These are phyloP conservation scores for Homarus americanus DNA, from an alignment of 1,140 invertebrate species.

Conservation along the genomic window DNA sequence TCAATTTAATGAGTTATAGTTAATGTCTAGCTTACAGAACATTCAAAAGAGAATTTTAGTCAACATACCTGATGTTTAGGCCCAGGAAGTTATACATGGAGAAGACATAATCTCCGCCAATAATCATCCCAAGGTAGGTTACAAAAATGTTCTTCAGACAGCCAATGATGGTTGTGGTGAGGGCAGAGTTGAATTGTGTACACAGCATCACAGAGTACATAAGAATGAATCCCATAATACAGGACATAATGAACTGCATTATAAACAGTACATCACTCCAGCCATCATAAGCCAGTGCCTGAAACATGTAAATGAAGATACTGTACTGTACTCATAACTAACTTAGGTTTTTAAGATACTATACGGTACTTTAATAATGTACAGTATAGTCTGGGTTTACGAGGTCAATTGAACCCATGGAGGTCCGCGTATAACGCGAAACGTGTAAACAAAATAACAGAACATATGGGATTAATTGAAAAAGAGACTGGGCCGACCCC, in stretches of 20 bases:
- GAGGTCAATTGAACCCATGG: too few species aligned
- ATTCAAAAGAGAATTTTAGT: neutral
- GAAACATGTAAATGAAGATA: neutral
- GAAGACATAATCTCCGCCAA: constrained; percentile 98
- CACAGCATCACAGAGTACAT: constrained; percentile 97
- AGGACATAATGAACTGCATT: constrained; percentile 92
- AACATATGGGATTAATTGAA: too few species aligned
- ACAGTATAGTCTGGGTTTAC: too few species aligned
- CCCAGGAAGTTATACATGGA: constrained; percentile 95
- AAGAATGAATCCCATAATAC: constrained; percentile 97
- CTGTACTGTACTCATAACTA: too few species aligned
- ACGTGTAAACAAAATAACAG: too few species aligned
- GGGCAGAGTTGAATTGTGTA: constrained; percentile 96
- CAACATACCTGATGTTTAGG: constrained; percentile 87
- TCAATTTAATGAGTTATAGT: neutral
- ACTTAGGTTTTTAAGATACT: too few species aligned
- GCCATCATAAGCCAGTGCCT: constrained; percentile 83
- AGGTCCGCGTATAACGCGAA: too few species aligned
- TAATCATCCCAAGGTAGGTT: constrained; percentile 96
- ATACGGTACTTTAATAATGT: too few species aligned
- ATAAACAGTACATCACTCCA: constrained; percentile 90
- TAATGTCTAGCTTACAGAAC: neutral
- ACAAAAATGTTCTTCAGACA: constrained; percentile 96
- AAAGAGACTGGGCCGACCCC: too few species aligned
- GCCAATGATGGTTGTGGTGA: constrained; percentile 99